Conservation (phyloP, 2,888 invertebrate genomes). For the Spodoptera exigua region DNA sequence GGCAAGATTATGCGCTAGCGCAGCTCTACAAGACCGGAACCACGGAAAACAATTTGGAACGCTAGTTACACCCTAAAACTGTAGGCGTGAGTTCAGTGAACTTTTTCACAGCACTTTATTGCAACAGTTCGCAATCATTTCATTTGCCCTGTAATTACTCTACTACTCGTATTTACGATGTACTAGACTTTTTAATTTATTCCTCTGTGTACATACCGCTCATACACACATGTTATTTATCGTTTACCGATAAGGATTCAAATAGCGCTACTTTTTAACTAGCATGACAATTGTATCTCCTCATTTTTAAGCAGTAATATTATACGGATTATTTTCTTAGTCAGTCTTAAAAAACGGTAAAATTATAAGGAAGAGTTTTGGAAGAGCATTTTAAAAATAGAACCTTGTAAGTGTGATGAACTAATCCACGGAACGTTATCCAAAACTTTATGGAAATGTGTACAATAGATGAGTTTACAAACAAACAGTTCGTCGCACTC, state of each 20-base stretch:
- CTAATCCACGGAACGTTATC: constrained; percentile 20
- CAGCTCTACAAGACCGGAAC: constrained; percentile 60
- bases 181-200: constrained; percentile 26
- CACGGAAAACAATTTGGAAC: constrained; percentile 66
- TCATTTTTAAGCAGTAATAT: constrained; percentile 6
- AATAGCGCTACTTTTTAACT: constrained; percentile 27
- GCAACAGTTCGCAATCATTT: constrained; percentile 47
- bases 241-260: constrained; percentile 36
- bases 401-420: constrained; percentile 15
- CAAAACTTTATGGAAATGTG: constrained; percentile 64
- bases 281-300: neutral
- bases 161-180: constrained; percentile 15
- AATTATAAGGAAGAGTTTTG: neutral
- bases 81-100: constrained; percentile 54
- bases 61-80: constrained; percentile 66
- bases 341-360: neutral
- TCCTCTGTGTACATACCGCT: constrained; percentile 38
- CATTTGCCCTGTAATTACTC: constrained; percentile 43
- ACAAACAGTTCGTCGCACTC: constrained; percentile 78
- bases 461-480: constrained; percentile 77
- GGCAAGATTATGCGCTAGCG: constrained; percentile 51
- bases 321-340: constrained; percentile 16
- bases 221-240: constrained; percentile 35
- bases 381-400: constrained; percentile 2
- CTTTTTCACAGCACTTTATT: constrained; percentile 41